Percentiles rank a stretch among this genome's conserved stretches.
Conservation (phyloP, 1,140 invertebrate genomes). For the Zaprionus capensis region DNA sequence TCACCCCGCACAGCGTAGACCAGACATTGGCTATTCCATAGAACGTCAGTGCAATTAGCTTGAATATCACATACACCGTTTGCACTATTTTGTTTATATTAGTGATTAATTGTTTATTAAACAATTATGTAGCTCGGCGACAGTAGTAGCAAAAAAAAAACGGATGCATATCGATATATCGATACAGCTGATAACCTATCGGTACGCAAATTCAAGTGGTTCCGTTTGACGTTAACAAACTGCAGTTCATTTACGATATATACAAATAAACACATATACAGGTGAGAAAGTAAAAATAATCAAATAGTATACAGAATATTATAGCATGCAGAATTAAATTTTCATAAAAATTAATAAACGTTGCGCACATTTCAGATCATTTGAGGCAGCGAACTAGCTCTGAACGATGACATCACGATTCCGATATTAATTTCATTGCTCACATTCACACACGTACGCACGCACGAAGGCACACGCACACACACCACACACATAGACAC, state of each 20-base stretch:
- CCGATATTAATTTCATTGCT: conserved; percentile 33
- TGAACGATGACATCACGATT: conserved; percentile 40
- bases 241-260: not conserved
- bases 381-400: conserved; percentile 32
- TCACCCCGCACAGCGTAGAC: not conserved
- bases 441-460: conserved; percentile 2
- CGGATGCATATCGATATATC: conserved; percentile 27
- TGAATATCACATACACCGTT: conserved; percentile 45
- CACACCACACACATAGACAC: conserved; percentile 3
- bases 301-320: not conserved
- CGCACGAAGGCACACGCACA: not conserved
- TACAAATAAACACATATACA: not conserved
- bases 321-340: not conserved
- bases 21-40: conserved; percentile 18
- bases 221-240: not conserved
- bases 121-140: conserved; percentile 71
- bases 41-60: conserved; percentile 14
- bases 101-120: conserved; percentile 81
- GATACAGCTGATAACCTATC: conserved; percentile 42
- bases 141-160: conserved; percentile 38
- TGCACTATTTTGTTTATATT: conserved; percentile 76
- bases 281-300: not conserved
- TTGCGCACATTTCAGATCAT: not conserved
- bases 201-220: conserved; percentile 1
- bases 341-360: not conserved